A percentile compares a stretch with the other conserved stretches of the same genome.
Conservation (phyloP, 2,888 invertebrate genomes). For the Caenorhabditis drosophilae region DNA sequence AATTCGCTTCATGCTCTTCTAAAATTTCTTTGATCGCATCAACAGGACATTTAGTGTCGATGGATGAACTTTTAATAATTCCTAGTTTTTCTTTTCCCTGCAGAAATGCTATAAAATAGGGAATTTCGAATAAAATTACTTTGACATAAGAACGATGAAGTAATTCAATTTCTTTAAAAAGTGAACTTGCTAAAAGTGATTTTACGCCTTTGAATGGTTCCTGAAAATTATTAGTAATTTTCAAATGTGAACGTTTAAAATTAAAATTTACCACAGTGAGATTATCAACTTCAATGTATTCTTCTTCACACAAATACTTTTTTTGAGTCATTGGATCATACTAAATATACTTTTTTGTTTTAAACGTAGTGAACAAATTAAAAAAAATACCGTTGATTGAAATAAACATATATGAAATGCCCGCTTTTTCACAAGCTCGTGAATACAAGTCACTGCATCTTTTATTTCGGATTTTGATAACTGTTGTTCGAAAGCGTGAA, state of each 20-base stretch:
- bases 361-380: background rate
- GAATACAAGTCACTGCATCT: conserved; percentile 34
- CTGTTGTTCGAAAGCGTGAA: conserved; percentile 14
- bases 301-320: conserved; percentile 20
- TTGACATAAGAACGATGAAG: conserved; percentile 14
- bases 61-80: conserved; percentile 4
- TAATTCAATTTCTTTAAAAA: conserved; percentile 10
- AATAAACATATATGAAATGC: conserved; percentile 33
- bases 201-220: conserved; percentile 16
- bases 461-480: conserved; percentile 10
- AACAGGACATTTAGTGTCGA: conserved; percentile 6
- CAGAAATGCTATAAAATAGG: background rate
- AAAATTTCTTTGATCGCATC: conserved; percentile 2
- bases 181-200: background rate
- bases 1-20: conserved; percentile 6
- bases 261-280: conserved; percentile 6
- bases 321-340: conserved; percentile 40
- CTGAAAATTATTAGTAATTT: conserved; percentile 2
- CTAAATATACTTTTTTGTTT: conserved; percentile 7
- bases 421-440: conserved; percentile 27
- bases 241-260: background rate
- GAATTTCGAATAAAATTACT: background rate
- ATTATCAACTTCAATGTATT: conserved; percentile 8
- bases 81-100: conserved; percentile 16
- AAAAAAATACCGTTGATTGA: conserved; percentile 19